Conservation (phyloP, 2,888 invertebrate genomes). For the Hyalella azteca region DNA sequence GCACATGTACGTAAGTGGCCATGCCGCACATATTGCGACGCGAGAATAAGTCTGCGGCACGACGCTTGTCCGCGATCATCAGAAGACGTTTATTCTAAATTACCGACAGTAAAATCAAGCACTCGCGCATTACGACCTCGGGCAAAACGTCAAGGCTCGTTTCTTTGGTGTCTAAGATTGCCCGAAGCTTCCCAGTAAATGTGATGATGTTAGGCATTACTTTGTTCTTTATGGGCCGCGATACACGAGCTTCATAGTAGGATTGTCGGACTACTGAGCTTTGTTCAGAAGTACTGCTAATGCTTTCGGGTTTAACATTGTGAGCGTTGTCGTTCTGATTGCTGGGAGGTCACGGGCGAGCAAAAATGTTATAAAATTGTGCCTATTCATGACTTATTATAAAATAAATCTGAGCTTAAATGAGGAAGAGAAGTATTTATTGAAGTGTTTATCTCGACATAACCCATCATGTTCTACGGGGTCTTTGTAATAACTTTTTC, state of each 20-base stretch:
- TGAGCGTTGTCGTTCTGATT: too few relatives aligned
- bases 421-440: too few relatives aligned
- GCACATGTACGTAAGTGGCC: neutral
- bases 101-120: constrained; percentile 5
- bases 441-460: too few relatives aligned
- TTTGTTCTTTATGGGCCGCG: neutral
- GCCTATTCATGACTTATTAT: too few relatives aligned
- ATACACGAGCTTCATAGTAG: neutral
- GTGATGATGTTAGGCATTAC: neutral
- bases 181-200: neutral
- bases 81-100: neutral
- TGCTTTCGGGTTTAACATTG: neutral
- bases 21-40: neutral
- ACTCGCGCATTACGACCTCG: neutral
- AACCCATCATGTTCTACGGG: too few relatives aligned
- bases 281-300: neutral
- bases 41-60: neutral
- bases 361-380: too few relatives aligned
- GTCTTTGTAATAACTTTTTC: too few relatives aligned
- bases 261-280: neutral
- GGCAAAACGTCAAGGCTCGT: constrained; percentile 4
- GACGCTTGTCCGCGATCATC: neutral
- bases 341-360: too few relatives aligned
- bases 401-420: too few relatives aligned
- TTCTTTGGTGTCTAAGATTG: constrained; percentile 6